Conservation (phyloP, 2,888 invertebrate species). For the Polydrusus pterygomalis region DNA sequence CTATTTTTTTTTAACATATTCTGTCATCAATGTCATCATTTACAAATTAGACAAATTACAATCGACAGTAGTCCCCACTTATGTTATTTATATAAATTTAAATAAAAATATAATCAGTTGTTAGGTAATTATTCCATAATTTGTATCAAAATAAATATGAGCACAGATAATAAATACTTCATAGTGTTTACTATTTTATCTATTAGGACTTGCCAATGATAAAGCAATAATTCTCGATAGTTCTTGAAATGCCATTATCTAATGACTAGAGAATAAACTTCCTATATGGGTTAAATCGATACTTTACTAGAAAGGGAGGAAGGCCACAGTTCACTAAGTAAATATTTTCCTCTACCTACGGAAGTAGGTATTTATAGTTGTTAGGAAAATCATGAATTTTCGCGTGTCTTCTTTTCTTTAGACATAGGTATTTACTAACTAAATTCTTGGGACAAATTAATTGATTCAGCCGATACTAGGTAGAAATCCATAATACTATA, state of each 20-base stretch:
- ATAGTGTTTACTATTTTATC: constrained; percentile 17
- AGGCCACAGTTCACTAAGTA: constrained; percentile 19
- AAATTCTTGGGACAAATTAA: no score
- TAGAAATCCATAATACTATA: no score
- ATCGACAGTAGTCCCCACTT: background rate
- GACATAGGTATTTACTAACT: no score
- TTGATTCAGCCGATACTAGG: no score
- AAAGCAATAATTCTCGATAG: constrained; percentile 19
- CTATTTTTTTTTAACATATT: background rate
- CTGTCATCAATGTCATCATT: background rate
- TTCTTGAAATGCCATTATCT: constrained; percentile 40
- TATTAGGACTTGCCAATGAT: constrained; percentile 23
- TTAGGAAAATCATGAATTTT: background rate
- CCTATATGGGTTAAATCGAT: constrained; percentile 41
- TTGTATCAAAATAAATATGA: constrained; percentile 27
- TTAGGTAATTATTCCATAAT: background rate
- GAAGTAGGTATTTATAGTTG: no score
- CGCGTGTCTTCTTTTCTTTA: background rate
- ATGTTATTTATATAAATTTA: background rate
- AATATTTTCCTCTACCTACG: constrained; percentile 12
- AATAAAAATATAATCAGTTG: constrained; percentile 1
- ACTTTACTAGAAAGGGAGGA: constrained; percentile 12
- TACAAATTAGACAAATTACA: background rate
- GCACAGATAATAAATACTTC: constrained; percentile 8
- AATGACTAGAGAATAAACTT: constrained; percentile 15